Base-by-base conservation (phyloP, 2,888 invertebrate species). In the Polydesmus complanatus region DNA sequence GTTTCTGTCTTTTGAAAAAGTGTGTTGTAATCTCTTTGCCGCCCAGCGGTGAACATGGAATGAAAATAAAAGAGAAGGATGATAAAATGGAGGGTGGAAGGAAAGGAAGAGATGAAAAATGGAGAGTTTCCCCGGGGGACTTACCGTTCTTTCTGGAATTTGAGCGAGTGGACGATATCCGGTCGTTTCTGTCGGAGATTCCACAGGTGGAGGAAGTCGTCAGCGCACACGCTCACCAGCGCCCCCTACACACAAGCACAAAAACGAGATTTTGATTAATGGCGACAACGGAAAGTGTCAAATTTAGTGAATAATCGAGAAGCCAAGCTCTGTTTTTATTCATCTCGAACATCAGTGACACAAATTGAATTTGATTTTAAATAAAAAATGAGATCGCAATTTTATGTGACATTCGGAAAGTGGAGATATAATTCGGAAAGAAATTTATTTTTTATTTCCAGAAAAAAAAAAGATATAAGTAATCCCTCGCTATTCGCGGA, bases 181-280 rank as follows among this genome's bases (percentile, higher is more conserved):
- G 96, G 92, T 67, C 81, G 83, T 78, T 91, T 92, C 83, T 94
- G 88, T 70, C 92, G 80, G 78, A 94, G 90, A 79, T 89, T 95
- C 98, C 98, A 98, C 69, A 97, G 82, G 78, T 98, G 96, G 63
- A 98, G 78, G 70, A 86, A 87, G 78, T 97, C 95, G 78, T 98
- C 97, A 14, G 92, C 87, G 65, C 96, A 95, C 68, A 91, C 89
- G 57, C 95, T 91, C 68, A 98, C 85, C 67, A 98, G 80, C 62
- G 91, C 91, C 61, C 97, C 98, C 79, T 78, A 59, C 19, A 25
- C 27, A 53, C 23, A 53, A 37, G 14, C 14, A 14, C 37, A 37
- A 37, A 8, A 8, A 37, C 14, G 5, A 37, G 25, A 23, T 25
- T 14, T 5, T 58, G 11, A 19, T 25, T 58, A 27, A 26, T 26